These are phyloP conservation scores for Chrysaora quinquecirrha DNA, from an alignment of 30 jellyfish, hydroid and myxozoan genomes.

Conservation along the genomic window DNA sequence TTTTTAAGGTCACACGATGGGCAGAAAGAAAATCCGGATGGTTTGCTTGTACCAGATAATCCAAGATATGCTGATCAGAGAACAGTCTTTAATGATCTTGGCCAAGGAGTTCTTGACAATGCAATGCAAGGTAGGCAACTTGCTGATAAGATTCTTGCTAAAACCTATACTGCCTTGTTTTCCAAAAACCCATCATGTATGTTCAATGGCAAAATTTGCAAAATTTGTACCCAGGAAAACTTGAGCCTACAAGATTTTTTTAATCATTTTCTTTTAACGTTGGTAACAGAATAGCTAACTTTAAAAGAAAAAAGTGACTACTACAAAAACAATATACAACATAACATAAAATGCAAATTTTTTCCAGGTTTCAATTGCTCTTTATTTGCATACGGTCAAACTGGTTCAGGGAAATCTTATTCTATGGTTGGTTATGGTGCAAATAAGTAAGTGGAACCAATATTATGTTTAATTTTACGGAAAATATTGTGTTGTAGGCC, in stretches of 20 bases:
- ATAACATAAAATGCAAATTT: no score
- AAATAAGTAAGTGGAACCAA: constrained; percentile 71
- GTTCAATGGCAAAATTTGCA: no score
- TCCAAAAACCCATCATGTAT: no score
- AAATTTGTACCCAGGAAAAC: no score
- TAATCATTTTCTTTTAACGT: no score
- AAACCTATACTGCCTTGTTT: no score
- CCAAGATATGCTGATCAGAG: constrained; percentile 96
- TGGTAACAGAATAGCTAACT: no score
- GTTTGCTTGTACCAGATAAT: constrained; percentile 67
- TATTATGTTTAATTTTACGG: background rate
- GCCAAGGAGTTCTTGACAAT: constrained; percentile 96
- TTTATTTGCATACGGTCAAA: constrained; percentile 95
- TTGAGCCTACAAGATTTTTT: no score
- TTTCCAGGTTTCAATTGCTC: constrained; percentile 96
- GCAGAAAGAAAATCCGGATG: constrained; percentile 68
- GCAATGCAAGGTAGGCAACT: constrained; percentile 91
- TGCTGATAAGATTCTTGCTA: no score
- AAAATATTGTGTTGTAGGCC: no score
- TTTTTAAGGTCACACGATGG: constrained; percentile 92
- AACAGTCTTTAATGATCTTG: constrained; percentile 89
- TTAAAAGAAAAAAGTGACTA: no score
- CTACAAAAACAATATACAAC: no score
- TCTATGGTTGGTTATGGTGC: constrained; percentile 99
- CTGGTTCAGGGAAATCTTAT: constrained; percentile 95